phyloP scores from a whole-genome alignment of 2,113 vertebrate species.

The Pteruthius melanotis region DNA sequence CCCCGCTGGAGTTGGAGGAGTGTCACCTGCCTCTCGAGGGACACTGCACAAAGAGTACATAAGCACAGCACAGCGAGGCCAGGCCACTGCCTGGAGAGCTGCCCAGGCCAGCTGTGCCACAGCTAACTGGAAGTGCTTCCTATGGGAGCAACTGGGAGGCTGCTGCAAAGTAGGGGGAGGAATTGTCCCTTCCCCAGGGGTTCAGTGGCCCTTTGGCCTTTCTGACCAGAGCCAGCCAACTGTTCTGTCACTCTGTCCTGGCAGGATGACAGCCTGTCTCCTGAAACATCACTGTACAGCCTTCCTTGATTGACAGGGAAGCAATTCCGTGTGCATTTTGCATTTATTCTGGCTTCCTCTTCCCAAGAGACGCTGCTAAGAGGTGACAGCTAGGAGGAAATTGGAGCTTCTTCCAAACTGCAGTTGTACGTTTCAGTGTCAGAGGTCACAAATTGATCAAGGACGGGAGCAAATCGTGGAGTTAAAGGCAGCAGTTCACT shows the following conservation, averaged over 20 bases:
- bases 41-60: fast-evolving
- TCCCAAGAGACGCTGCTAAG: neutral
- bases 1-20: neutral
- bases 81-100: neutral
- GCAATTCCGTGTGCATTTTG: neutral
- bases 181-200: neutral
- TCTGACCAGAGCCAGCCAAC: neutral
- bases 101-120: neutral
- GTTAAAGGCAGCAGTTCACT: neutral
- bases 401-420: neutral
- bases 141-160: neutral
- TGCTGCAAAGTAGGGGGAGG: neutral
- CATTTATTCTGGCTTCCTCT: neutral
- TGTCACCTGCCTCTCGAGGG: neutral
- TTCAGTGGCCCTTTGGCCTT: neutral
- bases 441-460: neutral
- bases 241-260: neutral
- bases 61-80: neutral
- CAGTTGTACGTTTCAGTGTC: neutral
- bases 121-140: neutral
- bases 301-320: neutral
- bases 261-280: neutral
- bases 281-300: neutral
- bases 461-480: neutral
- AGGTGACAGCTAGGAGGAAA: neutral